Conservation (phyloP, 2,888 invertebrate genomes). For the Dascillus cervinus region DNA sequence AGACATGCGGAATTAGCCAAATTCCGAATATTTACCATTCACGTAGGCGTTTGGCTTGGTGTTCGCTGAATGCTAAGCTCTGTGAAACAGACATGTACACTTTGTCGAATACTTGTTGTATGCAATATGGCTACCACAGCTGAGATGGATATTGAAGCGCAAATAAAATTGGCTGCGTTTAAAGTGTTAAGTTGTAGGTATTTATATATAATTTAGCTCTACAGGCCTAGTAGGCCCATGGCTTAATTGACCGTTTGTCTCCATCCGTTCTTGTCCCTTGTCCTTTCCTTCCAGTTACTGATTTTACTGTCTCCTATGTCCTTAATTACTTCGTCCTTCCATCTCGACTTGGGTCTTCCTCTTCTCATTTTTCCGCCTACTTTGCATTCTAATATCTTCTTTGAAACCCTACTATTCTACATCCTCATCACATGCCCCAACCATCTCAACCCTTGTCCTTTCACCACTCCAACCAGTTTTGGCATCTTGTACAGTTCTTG, state of each 20-base stretch:
- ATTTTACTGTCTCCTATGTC: slow-evolving; percentile 1
- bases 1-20: no score
- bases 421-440: slow-evolving; percentile 5
- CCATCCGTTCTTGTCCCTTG: neutral
- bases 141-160: no score
- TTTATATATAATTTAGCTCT: no score
- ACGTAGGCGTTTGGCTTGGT: no score
- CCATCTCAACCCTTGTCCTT: slow-evolving; percentile 5
- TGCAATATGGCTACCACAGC: no score
- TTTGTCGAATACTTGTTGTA: no score
- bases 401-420: slow-evolving; percentile 2
- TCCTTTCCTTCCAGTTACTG: neutral
- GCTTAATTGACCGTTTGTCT: neutral
- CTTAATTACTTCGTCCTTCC: slow-evolving; percentile 1
- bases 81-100: no score
- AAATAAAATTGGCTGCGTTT: no score
- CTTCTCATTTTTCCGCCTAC: no score
- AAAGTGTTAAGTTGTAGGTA: no score
- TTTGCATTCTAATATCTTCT: neutral
- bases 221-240: slow-evolving; percentile 2
- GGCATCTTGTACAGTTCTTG: slow-evolving; percentile 2
- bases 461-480: slow-evolving; percentile 3
- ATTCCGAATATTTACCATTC: no score
- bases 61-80: no score
- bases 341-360: neutral